These are phyloP conservation scores for Poecilus cupreus DNA, from an alignment of 2,888 invertebrate species.

Conservation along the genomic window DNA sequence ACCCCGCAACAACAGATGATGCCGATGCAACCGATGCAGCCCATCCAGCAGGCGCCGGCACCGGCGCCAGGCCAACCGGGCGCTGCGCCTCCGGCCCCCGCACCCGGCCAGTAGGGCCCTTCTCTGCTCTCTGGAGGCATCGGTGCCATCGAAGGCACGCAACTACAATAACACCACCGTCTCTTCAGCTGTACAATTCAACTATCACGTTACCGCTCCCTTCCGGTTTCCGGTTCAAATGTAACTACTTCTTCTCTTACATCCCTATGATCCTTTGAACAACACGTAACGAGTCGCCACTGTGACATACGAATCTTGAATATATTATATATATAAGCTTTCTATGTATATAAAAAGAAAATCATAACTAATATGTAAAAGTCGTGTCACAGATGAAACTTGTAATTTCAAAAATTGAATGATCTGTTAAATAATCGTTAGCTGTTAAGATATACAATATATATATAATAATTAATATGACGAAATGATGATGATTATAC, in stretches of 20 bases:
- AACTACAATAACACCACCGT: conserved; percentile 49
- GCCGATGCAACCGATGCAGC: conserved; percentile 59
- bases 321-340: conserved; percentile 52
- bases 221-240: conserved; percentile 17
- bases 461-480: conserved; percentile 43
- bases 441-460: conserved; percentile 49
- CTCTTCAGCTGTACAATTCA: conserved; percentile 38
- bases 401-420: conserved; percentile 51
- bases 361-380: conserved; percentile 46
- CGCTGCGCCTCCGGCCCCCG: conserved; percentile 20
- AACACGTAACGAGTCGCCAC: conserved; percentile 47
- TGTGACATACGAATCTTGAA: conserved; percentile 52
- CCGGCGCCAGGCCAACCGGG: conserved; percentile 6
- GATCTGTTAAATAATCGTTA: conserved; percentile 54
- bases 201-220: conserved; percentile 13
- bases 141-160: conserved; percentile 29
- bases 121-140: conserved; percentile 18
- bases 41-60: conserved; percentile 47
- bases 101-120: conserved; percentile 38
- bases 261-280: conserved; percentile 31
- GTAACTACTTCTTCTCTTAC: conserved; percentile 14
- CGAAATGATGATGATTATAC: conserved; percentile 51
- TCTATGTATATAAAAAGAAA: conserved; percentile 50
- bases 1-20: conserved; percentile 61
- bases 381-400: conserved; percentile 47